Conservation (phyloP, 2,113 vertebrate species). For the Gallinago undulata region DNA sequence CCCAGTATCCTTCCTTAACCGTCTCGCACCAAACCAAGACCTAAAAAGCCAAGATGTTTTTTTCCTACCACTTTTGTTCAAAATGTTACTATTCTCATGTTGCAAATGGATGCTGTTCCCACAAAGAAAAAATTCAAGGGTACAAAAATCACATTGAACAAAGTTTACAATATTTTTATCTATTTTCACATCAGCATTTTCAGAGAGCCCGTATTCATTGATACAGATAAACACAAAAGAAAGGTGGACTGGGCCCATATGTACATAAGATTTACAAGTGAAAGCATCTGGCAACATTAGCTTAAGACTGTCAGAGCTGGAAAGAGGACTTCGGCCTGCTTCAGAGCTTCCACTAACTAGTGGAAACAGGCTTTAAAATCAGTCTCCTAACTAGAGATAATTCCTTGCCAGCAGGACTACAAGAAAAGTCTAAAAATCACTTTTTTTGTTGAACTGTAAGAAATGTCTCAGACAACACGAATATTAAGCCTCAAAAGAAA, state of each 20-base stretch:
- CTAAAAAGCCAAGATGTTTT: neutral
- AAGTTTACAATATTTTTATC: neutral
- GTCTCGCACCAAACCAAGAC: neutral
- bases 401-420: neutral
- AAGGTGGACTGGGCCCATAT: neutral
- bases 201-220: neutral
- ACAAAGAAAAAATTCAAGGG: neutral
- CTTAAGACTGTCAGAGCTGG: neutral
- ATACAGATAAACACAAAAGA: neutral
- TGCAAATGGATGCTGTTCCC: neutral
- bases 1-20: neutral
- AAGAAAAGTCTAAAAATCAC: neutral
- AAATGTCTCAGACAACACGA: neutral
- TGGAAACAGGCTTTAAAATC: neutral
- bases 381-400: neutral
- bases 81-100: neutral
- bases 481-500: conserved; percentile 20
- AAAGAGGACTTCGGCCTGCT: neutral
- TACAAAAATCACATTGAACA: neutral
- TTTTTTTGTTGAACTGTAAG: neutral
- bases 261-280: neutral
- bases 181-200: neutral
- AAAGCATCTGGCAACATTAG: neutral
- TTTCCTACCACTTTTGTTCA: neutral
- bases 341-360: neutral